Percentiles rank a stretch among this genome's conserved stretches.
These are phyloP conservation scores for Ariopsis seemanni DNA, from an alignment of 2,113 vertebrate genomes.

Conservation along the genomic window DNA sequence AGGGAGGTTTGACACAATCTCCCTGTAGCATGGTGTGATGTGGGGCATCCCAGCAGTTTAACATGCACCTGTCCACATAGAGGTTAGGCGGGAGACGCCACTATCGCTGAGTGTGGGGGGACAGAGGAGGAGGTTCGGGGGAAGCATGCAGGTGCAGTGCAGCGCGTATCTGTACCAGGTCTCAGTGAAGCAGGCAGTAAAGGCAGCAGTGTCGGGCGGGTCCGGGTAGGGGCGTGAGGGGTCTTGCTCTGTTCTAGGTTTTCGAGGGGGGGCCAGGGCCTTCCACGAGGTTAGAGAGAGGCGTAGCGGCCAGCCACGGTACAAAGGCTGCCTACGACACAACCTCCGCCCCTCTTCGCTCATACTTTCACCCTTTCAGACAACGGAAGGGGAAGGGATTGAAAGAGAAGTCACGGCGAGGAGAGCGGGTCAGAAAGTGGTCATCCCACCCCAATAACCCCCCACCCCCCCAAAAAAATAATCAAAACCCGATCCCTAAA, in stretches of 20 bases:
- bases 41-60: constrained; percentile 95
- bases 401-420: constrained; percentile 59
- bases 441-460: constrained; percentile 40
- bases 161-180: constrained; percentile 78
- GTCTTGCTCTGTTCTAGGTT: constrained; percentile 70
- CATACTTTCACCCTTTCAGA: constrained; percentile 61
- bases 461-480: not conserved
- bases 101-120: constrained; percentile 71
- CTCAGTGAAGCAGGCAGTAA: constrained; percentile 81
- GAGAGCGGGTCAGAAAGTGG: constrained; percentile 54
- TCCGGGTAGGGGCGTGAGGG: constrained; percentile 66
- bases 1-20: constrained; percentile 85
- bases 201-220: constrained; percentile 75
- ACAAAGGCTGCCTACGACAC: constrained; percentile 74
- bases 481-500: constrained; percentile 5
- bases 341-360: constrained; percentile 58
- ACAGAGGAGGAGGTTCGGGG: constrained; percentile 35
- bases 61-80: constrained; percentile 93
- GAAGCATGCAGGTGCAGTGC: constrained; percentile 81
- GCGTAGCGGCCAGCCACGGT: constrained; percentile 73
- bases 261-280: constrained; percentile 59
- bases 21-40: constrained; percentile 97
- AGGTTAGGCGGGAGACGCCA: constrained; percentile 77
- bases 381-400: constrained; percentile 57
- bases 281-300: constrained; percentile 65